Percentiles rank a stretch among this genome's conserved stretches.
phyloP scores from a whole-genome alignment of 2,888 invertebrate genomes.

The Cancer borealis region DNA sequence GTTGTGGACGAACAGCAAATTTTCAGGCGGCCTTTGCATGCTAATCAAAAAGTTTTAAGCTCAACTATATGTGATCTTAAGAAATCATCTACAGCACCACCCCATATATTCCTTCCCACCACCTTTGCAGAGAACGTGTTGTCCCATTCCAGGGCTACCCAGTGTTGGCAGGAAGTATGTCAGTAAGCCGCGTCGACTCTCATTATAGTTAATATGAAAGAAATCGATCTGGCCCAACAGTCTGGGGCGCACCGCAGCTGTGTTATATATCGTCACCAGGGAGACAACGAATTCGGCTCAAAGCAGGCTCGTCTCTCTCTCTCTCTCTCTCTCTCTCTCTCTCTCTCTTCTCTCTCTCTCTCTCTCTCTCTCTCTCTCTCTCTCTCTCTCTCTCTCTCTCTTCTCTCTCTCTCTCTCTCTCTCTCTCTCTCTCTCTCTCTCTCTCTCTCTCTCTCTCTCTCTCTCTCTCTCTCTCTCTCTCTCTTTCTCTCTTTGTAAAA shows the following conservation, averaged over 20 bases:
- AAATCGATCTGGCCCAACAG: background rate
- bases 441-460: background rate
- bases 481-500: background rate
- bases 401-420: background rate
- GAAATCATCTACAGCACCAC: too few relatives aligned
- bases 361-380: background rate
- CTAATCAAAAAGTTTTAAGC: too few relatives aligned
- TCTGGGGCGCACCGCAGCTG: constrained; percentile 10
- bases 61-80: too few relatives aligned
- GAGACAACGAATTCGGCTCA: background rate
- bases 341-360: background rate
- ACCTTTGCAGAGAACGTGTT: too few relatives aligned
- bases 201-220: background rate
- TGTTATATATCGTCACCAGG: constrained; percentile 3
- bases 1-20: too few relatives aligned
- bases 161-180: background rate
- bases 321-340: background rate
- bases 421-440: too few relatives aligned
- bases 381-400: too few relatives aligned
- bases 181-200: background rate
- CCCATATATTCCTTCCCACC: too few relatives aligned
- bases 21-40: too few relatives aligned
- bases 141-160: background rate
- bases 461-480: background rate
- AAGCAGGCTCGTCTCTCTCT: background rate